Base-by-base conservation (phyloP, 2,113 vertebrate genomes). In the Atherinomorus stipes region DNA sequence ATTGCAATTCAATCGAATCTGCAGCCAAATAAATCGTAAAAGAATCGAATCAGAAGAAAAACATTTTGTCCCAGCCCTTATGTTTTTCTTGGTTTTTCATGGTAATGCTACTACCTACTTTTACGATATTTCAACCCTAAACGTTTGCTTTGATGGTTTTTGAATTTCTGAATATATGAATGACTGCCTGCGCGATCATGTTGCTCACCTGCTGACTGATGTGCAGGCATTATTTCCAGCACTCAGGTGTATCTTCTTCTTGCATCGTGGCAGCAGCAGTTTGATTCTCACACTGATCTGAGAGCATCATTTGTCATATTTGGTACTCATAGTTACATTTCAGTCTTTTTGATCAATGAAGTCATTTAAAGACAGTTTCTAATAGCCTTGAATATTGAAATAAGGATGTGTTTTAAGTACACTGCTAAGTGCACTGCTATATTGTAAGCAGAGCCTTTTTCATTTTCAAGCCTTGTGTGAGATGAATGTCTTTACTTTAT, bases 181-280 rank as follows among this genome's bases (percentile, higher is more conserved):
- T n/a, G 44, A 19, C 44, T 47, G 18, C 18, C 7, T 52, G 4
- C 31, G 47, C 61, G 38, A 63, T 37, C 70, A 42, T 71, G 76
- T 61, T 62, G 28, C 64, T 84, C 16, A 62, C 54, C 34, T 64
- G 37, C 78, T 74, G 74, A 80, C 51, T 71, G 78, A 77, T 80
- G 68, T 1, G 0, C 64, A 50, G 59, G 54, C 52, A 72, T 86
- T 83, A 84, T 81, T 75, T 85, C 34, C 66, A 73, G 71, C 78
- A 76, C 74, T 85, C 47, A 63, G 10, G 38, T 65, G 75, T 18
- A 8, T 74, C 21, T 69, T 40, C 81, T 75, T 82, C 45, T 80
- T 73, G 64, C 42, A 65, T 61, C 38, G 53, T 72, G 61, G 80
- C 60, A 62, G 23, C 64, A 53, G 70, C 42, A 52, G 54, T 62